These are phyloP conservation scores for Spialia ferax DNA, from an alignment of 2,888 invertebrate genomes.

Conservation along the genomic window DNA sequence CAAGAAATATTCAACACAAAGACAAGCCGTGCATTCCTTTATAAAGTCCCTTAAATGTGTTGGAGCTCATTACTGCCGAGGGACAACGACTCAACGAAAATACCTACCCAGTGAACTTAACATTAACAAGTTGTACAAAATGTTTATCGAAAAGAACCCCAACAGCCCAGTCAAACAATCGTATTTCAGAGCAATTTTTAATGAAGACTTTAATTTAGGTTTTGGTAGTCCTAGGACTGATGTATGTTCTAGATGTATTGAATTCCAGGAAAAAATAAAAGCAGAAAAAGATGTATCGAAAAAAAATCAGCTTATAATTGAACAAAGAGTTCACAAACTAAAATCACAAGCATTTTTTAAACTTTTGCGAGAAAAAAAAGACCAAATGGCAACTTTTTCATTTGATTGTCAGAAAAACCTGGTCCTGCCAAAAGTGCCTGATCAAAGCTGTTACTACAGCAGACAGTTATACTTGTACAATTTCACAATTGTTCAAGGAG, in stretches of 20 bases:
- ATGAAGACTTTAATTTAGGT: constrained; percentile 39
- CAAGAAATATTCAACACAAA: not conserved
- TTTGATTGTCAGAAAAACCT: constrained; percentile 37
- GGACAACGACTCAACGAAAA: not conserved
- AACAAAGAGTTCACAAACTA: constrained; percentile 18
- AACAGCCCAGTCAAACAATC: not conserved
- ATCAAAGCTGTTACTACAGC: constrained; percentile 55
- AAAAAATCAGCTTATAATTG: not conserved
- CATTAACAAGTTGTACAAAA: not conserved
- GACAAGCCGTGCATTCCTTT: not conserved
- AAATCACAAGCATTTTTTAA: constrained; percentile 26
- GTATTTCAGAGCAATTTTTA: constrained; percentile 39
- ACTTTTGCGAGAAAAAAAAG: not conserved
- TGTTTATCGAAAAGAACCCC: not conserved
- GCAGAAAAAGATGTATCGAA: not conserved
- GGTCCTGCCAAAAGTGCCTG: constrained; percentile 54
- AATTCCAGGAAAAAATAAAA: constrained; percentile 27
- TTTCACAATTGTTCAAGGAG: constrained; percentile 53
- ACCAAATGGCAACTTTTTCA: not conserved
- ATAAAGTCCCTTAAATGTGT: not conserved
- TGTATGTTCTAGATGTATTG: constrained; percentile 36
- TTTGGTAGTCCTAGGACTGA: constrained; percentile 45
- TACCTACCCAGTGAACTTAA: not conserved
- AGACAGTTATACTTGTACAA: constrained; percentile 57
- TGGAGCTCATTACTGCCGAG: not conserved